These are phyloP conservation scores for Laodelphax striatellus DNA, from an alignment of 1,140 invertebrate species.

Conservation along the genomic window DNA sequence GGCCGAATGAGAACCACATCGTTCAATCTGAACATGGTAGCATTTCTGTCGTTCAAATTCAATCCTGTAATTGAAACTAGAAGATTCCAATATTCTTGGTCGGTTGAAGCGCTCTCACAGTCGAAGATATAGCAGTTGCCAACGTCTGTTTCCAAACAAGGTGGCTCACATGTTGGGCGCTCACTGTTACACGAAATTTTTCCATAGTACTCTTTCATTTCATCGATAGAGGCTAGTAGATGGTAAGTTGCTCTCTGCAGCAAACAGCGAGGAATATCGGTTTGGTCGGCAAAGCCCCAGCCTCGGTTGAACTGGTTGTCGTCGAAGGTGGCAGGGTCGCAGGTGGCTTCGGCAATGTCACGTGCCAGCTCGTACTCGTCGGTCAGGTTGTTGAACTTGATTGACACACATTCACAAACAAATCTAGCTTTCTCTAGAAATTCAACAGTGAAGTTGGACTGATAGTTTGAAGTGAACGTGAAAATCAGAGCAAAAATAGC, in stretches of 20 bases:
- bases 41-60: background rate
- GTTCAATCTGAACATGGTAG: background rate
- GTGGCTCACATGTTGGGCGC: background rate
- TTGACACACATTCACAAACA: conserved; percentile 5
- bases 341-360: background rate
- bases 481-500: background rate
- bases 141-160: background rate
- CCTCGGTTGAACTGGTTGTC: background rate
- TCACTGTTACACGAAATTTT: background rate
- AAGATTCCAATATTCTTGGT: conserved; percentile 2
- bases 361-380: conserved; percentile 8
- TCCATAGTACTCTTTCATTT: background rate
- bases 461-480: background rate
- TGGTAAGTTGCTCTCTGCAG: conserved; percentile 1
- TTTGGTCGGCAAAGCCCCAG: background rate
- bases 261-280: background rate
- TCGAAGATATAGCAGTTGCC: conserved; percentile 3
- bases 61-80: background rate
- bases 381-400: conserved; percentile 1
- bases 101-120: background rate
- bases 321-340: background rate
- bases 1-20: conserved; percentile 2
- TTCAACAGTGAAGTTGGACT: background rate
- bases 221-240: background rate
- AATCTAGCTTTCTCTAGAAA: conserved; percentile 7